phyloP scores from a whole-genome alignment of 2,797 vertebrate species.

The Muscicapa comitata region DNA sequence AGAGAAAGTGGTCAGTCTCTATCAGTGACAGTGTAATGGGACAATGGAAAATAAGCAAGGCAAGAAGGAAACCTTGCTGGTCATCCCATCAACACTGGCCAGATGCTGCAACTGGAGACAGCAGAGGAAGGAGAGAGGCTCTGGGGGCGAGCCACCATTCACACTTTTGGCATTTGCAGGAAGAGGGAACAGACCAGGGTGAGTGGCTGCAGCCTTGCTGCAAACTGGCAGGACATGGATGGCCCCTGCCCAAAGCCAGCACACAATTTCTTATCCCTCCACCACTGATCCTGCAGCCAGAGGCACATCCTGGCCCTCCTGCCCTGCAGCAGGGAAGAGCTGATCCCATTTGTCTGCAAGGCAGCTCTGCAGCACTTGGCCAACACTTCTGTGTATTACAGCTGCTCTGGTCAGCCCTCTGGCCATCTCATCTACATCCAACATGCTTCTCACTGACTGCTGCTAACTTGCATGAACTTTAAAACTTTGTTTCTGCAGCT shows the following conservation, averaged over 20 bases:
- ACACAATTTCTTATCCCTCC: not conserved
- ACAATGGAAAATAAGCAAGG: not conserved
- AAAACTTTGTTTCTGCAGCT: not conserved
- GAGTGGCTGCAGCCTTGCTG: not conserved
- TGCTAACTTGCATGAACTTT: not conserved
- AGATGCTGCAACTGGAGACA: not conserved
- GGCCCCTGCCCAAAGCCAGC: not conserved
- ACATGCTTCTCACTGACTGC: not conserved
- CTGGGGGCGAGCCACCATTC: not conserved
- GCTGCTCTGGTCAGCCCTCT: not conserved
- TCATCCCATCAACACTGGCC: not conserved
- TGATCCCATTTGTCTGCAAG: not conserved
- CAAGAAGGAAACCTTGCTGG: not conserved
- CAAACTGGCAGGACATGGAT: accelerated
- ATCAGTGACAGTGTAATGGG: not conserved
- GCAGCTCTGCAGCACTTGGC: not conserved
- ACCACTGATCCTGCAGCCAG: not conserved
- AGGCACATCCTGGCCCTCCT: not conserved
- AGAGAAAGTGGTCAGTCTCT: not conserved
- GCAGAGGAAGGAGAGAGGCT: not conserved
- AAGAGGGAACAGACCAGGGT: not conserved
- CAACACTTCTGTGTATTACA: not conserved
- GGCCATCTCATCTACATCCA: not conserved
- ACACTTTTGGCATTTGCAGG: not conserved
- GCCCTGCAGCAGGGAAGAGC: not conserved